Conservation (phyloP, 2,113 vertebrate species). For the Sebastes fasciatus region DNA sequence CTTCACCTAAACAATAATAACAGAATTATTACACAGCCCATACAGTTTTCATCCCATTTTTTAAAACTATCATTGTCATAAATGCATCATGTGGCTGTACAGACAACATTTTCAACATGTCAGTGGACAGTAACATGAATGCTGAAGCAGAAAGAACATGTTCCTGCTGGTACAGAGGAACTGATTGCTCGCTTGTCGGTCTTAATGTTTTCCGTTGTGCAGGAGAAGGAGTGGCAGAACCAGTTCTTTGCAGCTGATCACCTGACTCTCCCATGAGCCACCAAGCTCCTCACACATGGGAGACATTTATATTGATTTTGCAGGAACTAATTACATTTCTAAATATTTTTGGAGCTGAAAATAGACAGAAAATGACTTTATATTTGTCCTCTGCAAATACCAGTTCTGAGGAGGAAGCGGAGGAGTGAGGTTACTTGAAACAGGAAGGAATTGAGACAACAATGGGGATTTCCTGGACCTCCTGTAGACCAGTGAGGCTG, state of each 20-base stretch:
- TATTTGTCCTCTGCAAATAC: background rate
- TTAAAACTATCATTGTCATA: background rate
- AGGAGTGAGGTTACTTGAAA: background rate
- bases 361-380: background rate
- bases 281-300: background rate
- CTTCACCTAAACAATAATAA: background rate
- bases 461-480: slow-evolving; percentile 68
- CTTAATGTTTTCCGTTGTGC: slow-evolving; percentile 20
- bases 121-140: background rate
- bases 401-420: background rate
- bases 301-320: slow-evolving; percentile 4
- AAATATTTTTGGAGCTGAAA: background rate
- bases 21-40: background rate
- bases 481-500: slow-evolving; percentile 2
- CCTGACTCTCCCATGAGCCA: slow-evolving; percentile 31
- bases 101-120: background rate
- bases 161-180: slow-evolving; percentile 1
- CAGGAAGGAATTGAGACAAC: slow-evolving; percentile 65
- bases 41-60: background rate
- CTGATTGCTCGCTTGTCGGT: slow-evolving; percentile 19
- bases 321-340: background rate
- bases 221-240: slow-evolving; percentile 46
- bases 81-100: background rate
- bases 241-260: slow-evolving; percentile 51
- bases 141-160: slow-evolving; percentile 26